phyloP scores from a whole-genome alignment of 1,140 invertebrate species.

The Patella vulgata region DNA sequence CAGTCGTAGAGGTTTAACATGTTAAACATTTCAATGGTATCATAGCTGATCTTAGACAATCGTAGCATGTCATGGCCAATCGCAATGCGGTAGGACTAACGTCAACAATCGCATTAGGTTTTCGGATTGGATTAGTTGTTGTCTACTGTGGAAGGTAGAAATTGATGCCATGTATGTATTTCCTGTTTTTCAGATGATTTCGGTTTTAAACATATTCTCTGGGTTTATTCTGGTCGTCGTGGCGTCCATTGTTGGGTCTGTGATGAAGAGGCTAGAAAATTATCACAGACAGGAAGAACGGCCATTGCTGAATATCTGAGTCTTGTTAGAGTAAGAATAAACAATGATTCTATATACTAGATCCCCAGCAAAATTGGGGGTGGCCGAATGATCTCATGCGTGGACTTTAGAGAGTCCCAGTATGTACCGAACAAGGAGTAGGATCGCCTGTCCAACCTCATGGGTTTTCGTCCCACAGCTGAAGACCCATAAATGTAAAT shows the following conservation, averaged over 20 bases:
- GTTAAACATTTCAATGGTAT: no score
- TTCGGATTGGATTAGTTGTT: no score
- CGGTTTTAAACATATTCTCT: conserved; percentile 91
- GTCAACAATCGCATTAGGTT: no score
- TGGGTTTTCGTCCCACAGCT: no score
- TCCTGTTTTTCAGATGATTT: conserved; percentile 82
- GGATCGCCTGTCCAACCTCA: no score
- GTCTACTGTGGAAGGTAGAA: no score
- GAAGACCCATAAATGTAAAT: not conserved
- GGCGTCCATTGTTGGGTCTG: conserved; percentile 99
- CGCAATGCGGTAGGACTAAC: not conserved
- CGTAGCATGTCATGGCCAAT: no score
- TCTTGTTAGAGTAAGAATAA: conserved; percentile 57
- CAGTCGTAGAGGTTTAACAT: no score
- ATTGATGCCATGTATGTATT: no score
- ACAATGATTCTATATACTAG: no score
- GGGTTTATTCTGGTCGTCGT: conserved; percentile 96
- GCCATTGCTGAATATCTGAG: conserved; percentile 91
- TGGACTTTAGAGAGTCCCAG: not conserved
- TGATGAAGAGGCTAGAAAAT: conserved; percentile 82
- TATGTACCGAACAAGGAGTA: not conserved
- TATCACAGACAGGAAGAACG: conserved; percentile 73
- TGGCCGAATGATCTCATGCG: not conserved
- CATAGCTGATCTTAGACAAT: no score
- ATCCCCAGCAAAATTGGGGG: no score